Conservation (phyloP, 2,113 vertebrate genomes). For the Agelaius phoeniceus region DNA sequence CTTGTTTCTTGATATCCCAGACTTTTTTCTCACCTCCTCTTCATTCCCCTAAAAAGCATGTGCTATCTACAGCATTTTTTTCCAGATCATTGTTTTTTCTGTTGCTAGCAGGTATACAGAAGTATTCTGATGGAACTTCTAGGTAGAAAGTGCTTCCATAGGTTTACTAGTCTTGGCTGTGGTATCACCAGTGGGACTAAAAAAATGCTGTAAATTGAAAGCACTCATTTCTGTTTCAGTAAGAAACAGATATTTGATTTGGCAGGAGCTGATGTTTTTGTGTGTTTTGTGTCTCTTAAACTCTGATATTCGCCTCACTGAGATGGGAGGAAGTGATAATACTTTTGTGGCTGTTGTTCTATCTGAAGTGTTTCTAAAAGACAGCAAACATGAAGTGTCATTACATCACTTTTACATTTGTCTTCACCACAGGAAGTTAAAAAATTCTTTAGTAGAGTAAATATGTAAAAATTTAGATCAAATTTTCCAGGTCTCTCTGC, state of each 20-base stretch:
- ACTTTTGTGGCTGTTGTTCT: not conserved
- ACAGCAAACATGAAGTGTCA: not conserved
- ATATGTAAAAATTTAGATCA: not conserved
- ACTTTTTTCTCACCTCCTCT: not conserved
- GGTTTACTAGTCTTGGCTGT: not conserved
- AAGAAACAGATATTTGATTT: not conserved
- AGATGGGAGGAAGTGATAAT: slow-evolving; percentile 2
- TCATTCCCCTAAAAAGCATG: not conserved
- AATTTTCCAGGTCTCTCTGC: not conserved
- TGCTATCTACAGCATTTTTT: not conserved
- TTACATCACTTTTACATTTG: not conserved
- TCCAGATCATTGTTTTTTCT: not conserved
- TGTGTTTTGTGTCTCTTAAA: not conserved
- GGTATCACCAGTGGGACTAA: not conserved
- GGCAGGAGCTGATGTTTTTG: not conserved
- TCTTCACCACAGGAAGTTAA: not conserved
- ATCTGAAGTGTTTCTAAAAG: not conserved
- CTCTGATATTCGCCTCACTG: not conserved
- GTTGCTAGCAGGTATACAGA: not conserved
- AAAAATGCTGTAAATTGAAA: not conserved
- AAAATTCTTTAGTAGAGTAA: not conserved
- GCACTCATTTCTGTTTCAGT: not conserved
- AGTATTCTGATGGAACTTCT: not conserved
- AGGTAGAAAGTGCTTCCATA: not conserved
- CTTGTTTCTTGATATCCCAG: not conserved